Conservation (phyloP, 2,113 vertebrate species). For the Scartelaos histophorus region DNA sequence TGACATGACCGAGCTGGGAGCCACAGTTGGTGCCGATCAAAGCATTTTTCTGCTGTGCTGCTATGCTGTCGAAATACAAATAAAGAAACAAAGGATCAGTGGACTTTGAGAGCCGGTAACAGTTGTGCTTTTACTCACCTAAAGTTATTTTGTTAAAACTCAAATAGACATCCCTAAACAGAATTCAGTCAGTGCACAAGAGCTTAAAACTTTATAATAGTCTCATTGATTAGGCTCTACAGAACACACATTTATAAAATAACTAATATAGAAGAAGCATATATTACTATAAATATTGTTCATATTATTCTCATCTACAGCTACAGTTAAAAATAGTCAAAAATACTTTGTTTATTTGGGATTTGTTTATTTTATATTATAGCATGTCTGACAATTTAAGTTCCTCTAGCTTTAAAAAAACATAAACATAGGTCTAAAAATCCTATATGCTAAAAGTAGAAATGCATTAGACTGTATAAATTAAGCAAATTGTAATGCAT, state of each 20-base stretch:
- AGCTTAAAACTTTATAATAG: no score
- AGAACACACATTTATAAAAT: not conserved
- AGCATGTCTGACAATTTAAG: not conserved
- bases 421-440: no score
- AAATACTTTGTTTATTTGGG: not conserved
- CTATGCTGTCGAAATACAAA: not conserved
- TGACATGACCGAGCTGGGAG: not conserved
- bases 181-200: no score
- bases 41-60: conserved; percentile 10
- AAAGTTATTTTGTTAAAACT: not conserved
- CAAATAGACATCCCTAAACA: no score
- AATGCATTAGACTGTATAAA: no score
- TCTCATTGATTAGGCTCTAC: not conserved
- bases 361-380: not conserved
- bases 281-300: not conserved
- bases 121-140: not conserved
- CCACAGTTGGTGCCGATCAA: not conserved
- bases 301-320: not conserved
- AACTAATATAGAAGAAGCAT: not conserved
- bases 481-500: no score
- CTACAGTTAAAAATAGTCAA: not conserved
- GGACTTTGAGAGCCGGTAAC: not conserved
- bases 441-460: no score
- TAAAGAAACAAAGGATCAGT: not conserved
- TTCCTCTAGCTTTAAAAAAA: no score